A percentile compares a stretch with the other conserved stretches of the same genome.
These are phyloP conservation scores for Halyomorpha halys DNA, from an alignment of 1,140 invertebrate species.

Conservation along the genomic window DNA sequence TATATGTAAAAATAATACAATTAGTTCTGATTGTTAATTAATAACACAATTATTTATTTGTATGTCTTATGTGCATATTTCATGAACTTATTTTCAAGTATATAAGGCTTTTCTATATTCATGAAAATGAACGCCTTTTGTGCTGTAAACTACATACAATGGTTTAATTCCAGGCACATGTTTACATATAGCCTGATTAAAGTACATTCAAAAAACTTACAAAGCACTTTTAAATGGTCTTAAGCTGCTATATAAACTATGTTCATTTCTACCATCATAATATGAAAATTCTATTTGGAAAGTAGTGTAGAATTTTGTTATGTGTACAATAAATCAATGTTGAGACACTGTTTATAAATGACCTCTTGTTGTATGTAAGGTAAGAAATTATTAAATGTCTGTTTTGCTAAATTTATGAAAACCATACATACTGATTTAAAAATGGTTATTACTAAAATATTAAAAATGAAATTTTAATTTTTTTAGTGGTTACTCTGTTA, in stretches of 20 bases:
- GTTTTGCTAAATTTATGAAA: background rate
- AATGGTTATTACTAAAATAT: background rate
- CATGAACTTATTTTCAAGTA: background rate
- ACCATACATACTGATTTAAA: background rate
- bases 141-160: background rate
- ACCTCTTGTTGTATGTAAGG: too few relatives aligned
- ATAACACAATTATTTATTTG: background rate
- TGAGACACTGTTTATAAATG: background rate
- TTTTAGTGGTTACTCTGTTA: too few relatives aligned
- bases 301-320: slow-evolving; percentile 13
- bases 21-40: background rate
- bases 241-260: slow-evolving; percentile 1
- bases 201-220: background rate
- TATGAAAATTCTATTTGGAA: slow-evolving; percentile 8
- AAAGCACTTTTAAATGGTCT: slow-evolving; percentile 9
- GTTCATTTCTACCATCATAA: background rate
- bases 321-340: background rate
- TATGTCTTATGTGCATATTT: slow-evolving; percentile 1
- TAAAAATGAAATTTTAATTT: background rate
- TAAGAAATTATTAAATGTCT: background rate
- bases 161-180: background rate
- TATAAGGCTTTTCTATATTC: background rate
- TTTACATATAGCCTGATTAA: background rate
- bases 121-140: slow-evolving; percentile 12
- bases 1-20: background rate